Evolutionary conservation across 2,113 vertebrate species (phyloP), one percentile per base, ranked within the genome.

Genomic region (Pimephales promelas): DNA sequence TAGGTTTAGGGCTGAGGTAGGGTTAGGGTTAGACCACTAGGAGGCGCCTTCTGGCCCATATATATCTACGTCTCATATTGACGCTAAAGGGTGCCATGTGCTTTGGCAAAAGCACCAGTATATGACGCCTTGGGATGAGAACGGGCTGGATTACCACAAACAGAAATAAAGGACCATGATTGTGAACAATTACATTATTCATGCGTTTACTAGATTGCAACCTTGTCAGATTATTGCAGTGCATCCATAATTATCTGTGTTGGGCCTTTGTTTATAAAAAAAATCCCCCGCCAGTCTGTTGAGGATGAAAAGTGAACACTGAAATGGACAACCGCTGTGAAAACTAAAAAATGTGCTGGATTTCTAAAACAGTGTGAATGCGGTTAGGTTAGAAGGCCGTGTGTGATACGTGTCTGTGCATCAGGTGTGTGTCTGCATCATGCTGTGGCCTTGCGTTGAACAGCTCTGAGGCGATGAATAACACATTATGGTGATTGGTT

Each of bases 381-480:
- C 18, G 11, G 14, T 52, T 56, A 45, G 16, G 62, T 5, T 36
- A 36, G 47, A 78, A 78, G 22, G 5, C 36, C 14, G 24, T 6
- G 54, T 2, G 16, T 79, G 20, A 70, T 40, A 40, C 10, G 10
- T 75, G 62, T 1, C 9, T 56, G 79, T 78, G 81, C 68, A 66
- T 77, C 9, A 52, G 40, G 34, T 79, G 52, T 66, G 81, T 78
- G 61, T 59, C 43, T 79, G 66, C 79, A 40, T 49, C 52, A 57
- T 31, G 47, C 56, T 20, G 79, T 40, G 28, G 64, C 28, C 72
- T 70, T 22, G 83, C 2, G 22, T 14, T 54, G 72, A 75, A 49
- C 43, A 68, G n/a, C 73, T 78, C 62, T 56, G 47, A 81, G 84
- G 56, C 85, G 83, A 86, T 85, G 83, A 88, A 86, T 88, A 87